Conservation (phyloP, 2,113 vertebrate genomes). For the Rousettus leschenaultii region DNA sequence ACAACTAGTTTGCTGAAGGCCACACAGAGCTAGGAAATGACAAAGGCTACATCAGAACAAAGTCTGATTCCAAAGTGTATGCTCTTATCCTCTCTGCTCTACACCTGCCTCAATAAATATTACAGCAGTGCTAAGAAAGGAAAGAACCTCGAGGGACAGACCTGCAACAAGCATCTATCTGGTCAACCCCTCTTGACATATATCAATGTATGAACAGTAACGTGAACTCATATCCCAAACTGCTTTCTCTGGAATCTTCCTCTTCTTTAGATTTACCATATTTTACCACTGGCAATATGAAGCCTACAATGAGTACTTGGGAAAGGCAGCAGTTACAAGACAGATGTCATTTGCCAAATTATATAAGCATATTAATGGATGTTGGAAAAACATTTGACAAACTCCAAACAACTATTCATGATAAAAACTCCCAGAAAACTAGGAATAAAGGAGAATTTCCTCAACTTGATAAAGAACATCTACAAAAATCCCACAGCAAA, state of each 20-base stretch:
- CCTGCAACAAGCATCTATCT: background rate
- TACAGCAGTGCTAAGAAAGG: background rate
- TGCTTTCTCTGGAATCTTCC: slow-evolving; percentile 11
- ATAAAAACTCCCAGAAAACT: background rate
- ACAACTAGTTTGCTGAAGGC: background rate
- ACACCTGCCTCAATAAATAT: background rate
- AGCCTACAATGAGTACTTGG: background rate
- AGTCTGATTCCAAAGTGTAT: background rate
- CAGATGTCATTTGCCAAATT: background rate
- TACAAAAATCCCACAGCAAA: background rate
- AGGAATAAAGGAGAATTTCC: background rate
- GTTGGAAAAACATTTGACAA: background rate
- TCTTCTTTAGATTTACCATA: background rate
- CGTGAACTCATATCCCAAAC: background rate
- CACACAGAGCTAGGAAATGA: background rate
- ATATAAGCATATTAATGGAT: background rate
- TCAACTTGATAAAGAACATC: background rate
- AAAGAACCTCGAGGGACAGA: background rate
- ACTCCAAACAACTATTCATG: background rate
- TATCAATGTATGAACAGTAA: background rate
- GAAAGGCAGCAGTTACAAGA: background rate
- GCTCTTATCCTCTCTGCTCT: background rate
- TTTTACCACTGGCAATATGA: background rate
- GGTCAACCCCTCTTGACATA: background rate
- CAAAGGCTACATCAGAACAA: background rate